A percentile compares a stretch with the other conserved stretches of the same genome.
Evolutionary conservation across 2,113 vertebrate species (phyloP).

Genomic region (Prionailurus viverrinus): DNA sequence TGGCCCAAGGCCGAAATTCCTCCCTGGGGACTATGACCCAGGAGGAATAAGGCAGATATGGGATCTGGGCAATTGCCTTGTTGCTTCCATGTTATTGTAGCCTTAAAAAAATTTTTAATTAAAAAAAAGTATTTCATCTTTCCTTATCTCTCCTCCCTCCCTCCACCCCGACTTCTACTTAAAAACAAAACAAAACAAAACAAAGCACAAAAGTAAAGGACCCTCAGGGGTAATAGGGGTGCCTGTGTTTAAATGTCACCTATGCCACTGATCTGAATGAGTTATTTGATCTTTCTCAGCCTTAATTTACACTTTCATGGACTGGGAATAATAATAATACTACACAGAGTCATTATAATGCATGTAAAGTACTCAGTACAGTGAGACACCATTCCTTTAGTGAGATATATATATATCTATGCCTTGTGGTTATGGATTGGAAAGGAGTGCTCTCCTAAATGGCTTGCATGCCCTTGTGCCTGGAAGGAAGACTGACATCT

Average conservation of each 20-base stretch:
- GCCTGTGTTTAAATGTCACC: not conserved
- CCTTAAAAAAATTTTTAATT: not conserved
- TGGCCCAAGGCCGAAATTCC: conserved; percentile 52
- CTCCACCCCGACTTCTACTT: not conserved
- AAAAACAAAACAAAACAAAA: not conserved
- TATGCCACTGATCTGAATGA: not conserved
- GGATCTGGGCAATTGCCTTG: conserved; percentile 16
- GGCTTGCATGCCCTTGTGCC: not conserved
- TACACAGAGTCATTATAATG: not conserved
- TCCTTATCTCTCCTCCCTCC: not conserved
- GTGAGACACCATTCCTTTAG: not conserved
- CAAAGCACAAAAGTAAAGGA: not conserved
- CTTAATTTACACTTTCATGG: not conserved
- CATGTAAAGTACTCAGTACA: not conserved
- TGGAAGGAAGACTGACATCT: not conserved
- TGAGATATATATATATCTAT: not conserved
- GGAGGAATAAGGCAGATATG: conserved; percentile 9
- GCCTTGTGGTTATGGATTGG: not conserved
- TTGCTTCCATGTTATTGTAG: not conserved
- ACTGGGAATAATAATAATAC: not conserved
- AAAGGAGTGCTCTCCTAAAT: not conserved
- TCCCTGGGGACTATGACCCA: not conserved
- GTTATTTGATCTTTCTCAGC: not conserved
- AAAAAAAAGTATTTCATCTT: conserved; percentile 34
- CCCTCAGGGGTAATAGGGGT: not conserved